These are phyloP conservation scores for Perca flavescens DNA, from an alignment of 2,113 vertebrate species.

Conservation along the genomic window DNA sequence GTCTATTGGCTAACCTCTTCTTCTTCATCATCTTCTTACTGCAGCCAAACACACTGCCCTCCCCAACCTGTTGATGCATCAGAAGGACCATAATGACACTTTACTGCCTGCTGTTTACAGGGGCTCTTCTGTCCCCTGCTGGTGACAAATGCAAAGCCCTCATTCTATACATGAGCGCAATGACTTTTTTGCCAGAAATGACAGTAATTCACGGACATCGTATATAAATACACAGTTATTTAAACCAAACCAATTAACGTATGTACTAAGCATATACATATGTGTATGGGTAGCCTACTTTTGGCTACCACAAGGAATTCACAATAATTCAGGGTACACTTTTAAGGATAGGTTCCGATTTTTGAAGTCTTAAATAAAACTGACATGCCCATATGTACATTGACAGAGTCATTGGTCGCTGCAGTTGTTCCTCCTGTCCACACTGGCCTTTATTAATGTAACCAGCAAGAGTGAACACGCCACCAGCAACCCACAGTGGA, in stretches of 20 bases:
- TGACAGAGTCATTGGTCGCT: not conserved
- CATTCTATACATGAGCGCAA: not conserved
- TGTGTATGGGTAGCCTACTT: too few species aligned
- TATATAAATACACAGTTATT: too few species aligned
- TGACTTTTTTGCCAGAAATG: not conserved
- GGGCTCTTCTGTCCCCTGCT: conserved; percentile 60
- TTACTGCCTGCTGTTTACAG: not conserved
- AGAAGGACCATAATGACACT: not conserved
- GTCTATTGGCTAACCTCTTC: not conserved
- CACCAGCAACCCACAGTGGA: not conserved
- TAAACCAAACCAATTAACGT: too few species aligned
- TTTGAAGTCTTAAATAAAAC: not conserved
- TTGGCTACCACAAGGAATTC: too few species aligned
- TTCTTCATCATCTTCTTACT: not conserved
- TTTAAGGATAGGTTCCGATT: too few species aligned
- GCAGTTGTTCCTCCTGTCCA: not conserved
- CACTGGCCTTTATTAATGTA: not conserved
- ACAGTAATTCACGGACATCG: not conserved
- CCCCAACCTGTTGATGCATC: conserved; percentile 35
- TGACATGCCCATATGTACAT: not conserved
- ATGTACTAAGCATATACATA: too few species aligned
- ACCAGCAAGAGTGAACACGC: not conserved
- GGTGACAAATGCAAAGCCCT: conserved; percentile 18
- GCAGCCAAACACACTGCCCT: conserved; percentile 14
- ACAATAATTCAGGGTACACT: too few species aligned